phyloP scores from a whole-genome alignment of 1,140 invertebrate genomes.

The Bombus affinis region DNA sequence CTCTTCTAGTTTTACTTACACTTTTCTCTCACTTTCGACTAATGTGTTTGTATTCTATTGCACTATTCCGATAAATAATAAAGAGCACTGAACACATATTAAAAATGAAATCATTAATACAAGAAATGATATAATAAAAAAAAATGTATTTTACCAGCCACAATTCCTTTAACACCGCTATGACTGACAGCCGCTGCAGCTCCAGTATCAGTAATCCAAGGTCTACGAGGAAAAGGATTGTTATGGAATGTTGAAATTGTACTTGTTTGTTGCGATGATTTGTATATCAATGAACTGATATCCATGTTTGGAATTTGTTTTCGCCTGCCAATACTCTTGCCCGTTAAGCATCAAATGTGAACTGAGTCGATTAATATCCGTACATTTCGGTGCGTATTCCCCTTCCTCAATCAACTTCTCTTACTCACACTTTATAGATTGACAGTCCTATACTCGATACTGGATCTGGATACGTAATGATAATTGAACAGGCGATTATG shows the following conservation, averaged over 20 bases:
- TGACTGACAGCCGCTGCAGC: slow-evolving; percentile 86
- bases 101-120: background rate
- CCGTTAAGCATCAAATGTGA: slow-evolving; percentile 30
- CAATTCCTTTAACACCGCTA: slow-evolving; percentile 89
- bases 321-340: background rate
- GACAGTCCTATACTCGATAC: background rate
- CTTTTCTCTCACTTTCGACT: background rate
- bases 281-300: slow-evolving; percentile 28
- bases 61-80: background rate
- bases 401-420: slow-evolving; percentile 49
- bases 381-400: slow-evolving; percentile 43
- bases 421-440: slow-evolving; percentile 31
- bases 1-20: background rate
- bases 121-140: background rate
- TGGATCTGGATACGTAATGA: background rate
- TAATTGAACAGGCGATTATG: slow-evolving; percentile 10
- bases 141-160: slow-evolving; percentile 86
- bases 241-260: slow-evolving; percentile 72
- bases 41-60: background rate
- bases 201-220: slow-evolving; percentile 88
- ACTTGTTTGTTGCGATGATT: slow-evolving; percentile 9
- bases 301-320: slow-evolving; percentile 54
- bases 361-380: slow-evolving; percentile 59
- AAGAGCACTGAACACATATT: background rate
- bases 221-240: slow-evolving; percentile 85